These are phyloP conservation scores for Stomorhina lunata DNA, from an alignment of 2,888 invertebrate species.

Conservation along the genomic window DNA sequence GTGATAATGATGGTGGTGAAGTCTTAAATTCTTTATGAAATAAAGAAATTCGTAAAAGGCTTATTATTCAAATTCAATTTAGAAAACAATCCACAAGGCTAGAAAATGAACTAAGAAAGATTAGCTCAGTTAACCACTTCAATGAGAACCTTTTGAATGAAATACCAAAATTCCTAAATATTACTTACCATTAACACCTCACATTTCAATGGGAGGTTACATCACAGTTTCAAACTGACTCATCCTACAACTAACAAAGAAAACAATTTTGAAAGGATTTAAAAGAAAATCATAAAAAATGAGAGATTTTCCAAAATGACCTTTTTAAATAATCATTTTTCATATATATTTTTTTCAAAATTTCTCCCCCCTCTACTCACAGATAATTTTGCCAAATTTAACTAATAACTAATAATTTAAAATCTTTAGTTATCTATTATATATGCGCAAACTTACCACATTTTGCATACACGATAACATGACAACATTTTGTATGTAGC, in stretches of 20 bases:
- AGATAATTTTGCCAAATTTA: neutral
- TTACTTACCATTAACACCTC: conserved; percentile 19
- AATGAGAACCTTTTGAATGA: conserved; percentile 3
- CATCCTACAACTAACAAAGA: neutral
- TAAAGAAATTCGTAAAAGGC: conserved; percentile 9
- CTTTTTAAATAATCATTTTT: neutral
- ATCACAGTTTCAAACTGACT: neutral
- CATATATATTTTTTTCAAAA: neutral
- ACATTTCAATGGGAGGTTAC: conserved; percentile 20
- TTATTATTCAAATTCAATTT: conserved; percentile 47
- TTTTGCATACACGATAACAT: conserved; percentile 36
- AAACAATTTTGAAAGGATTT: conserved; percentile 34
- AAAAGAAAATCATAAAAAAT: neutral
- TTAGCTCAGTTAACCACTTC: neutral
- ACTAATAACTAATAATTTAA: conserved; percentile 9
- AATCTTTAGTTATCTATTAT: neutral
- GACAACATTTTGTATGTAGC: conserved; percentile 38
- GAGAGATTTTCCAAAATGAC: neutral
- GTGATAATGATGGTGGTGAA: conserved; percentile 49
- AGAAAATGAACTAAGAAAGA: neutral
- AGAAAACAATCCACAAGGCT: neutral
- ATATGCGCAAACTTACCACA: neutral
- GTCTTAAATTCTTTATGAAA: conserved; percentile 17
- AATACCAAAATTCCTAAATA: conserved; percentile 27
- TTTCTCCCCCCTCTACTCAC: neutral